Percentiles rank a stretch among this genome's conserved stretches.
phyloP scores from a whole-genome alignment of 2,888 invertebrate species.

The Philhelius pedissequus region DNA sequence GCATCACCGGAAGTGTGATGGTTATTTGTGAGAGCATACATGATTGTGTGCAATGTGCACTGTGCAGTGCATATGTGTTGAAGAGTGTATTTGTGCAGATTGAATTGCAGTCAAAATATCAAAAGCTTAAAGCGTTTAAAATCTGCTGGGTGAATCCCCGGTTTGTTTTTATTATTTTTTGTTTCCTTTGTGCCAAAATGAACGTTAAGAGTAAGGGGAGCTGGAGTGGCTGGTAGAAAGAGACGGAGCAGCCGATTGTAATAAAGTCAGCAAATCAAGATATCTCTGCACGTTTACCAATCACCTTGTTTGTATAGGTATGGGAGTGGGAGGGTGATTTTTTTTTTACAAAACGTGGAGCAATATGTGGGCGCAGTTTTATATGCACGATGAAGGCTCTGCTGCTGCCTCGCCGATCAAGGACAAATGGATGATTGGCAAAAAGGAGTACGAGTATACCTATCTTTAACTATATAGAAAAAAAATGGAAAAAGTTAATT shows the following conservation, averaged over 20 bases:
- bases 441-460: neutral
- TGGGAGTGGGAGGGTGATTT: slow-evolving; percentile 24
- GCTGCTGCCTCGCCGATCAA: slow-evolving; percentile 17
- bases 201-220: slow-evolving; percentile 14
- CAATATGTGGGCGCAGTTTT: slow-evolving; percentile 39
- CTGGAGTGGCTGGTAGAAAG: neutral
- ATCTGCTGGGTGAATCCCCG: slow-evolving; percentile 47
- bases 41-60: neutral
- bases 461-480: neutral
- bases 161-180: neutral
- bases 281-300: slow-evolving; percentile 63
- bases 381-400: neutral
- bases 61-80: neutral
- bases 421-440: slow-evolving; percentile 43
- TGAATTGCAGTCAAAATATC: slow-evolving; percentile 67
- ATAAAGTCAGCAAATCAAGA: slow-evolving; percentile 68
- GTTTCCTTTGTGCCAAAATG: slow-evolving; percentile 1
- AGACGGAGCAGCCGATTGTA: slow-evolving; percentile 34
- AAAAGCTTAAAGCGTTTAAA: slow-evolving; percentile 64
- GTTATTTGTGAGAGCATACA: slow-evolving; percentile 30
- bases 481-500: neutral
- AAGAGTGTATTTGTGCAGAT: slow-evolving; percentile 44
- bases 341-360: slow-evolving; percentile 10
- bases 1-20: slow-evolving; percentile 28
- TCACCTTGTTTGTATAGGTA: slow-evolving; percentile 61